phyloP scores from a whole-genome alignment of 2,113 vertebrate species.

The Carollia perspicillata region DNA sequence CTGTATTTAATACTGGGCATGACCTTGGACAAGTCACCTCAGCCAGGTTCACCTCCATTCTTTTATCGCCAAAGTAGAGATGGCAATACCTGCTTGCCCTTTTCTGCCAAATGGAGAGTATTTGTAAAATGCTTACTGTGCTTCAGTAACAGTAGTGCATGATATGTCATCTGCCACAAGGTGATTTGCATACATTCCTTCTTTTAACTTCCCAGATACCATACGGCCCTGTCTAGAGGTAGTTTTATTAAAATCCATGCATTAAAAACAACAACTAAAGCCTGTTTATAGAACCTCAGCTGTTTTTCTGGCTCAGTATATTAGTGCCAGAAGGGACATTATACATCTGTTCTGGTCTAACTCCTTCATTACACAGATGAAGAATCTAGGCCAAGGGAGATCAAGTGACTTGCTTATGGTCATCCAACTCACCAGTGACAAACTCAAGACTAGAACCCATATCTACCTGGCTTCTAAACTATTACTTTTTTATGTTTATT shows the following conservation, averaged over 20 bases:
- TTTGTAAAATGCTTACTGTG: conserved; percentile 19
- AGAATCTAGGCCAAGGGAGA: not conserved
- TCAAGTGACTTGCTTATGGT: conserved; percentile 1
- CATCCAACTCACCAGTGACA: not conserved
- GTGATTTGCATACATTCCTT: not conserved
- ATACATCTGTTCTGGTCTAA: not conserved
- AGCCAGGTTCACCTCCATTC: not conserved
- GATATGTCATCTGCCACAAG: not conserved
- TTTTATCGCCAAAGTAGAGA: not conserved
- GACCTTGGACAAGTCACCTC: not conserved
- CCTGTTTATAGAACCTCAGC: not conserved
- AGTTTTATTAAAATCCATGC: not conserved
- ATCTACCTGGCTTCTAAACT: not conserved
- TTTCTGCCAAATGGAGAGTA: conserved; percentile 37
- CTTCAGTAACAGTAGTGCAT: not conserved
- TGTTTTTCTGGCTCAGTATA: conserved; percentile 8
- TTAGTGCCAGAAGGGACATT: not conserved
- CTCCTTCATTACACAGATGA: not conserved
- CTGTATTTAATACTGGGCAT: conserved; percentile 1
- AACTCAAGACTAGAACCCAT: not conserved
- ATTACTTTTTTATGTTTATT: not conserved
- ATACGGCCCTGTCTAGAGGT: not conserved
- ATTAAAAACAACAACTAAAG: not conserved
- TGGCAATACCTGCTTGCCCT: not conserved
- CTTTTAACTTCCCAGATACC: conserved; percentile 27